Conservation (phyloP, 2,113 vertebrate species). For the Procavia capensis region DNA sequence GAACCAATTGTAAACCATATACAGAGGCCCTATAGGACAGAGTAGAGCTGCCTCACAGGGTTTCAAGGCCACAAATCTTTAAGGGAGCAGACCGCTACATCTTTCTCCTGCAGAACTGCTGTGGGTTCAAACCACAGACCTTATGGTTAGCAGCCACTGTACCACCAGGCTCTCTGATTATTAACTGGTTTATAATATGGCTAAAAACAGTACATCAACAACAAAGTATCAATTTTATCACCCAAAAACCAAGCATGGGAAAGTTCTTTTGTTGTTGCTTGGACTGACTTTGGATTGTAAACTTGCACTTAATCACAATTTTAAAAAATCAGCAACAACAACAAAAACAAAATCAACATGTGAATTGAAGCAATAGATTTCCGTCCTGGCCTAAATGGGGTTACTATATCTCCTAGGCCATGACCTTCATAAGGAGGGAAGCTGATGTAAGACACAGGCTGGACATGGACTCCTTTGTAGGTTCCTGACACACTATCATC, state of each 20-base stretch:
- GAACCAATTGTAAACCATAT: too few relatives aligned
- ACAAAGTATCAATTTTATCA: background rate
- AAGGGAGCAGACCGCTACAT: background rate
- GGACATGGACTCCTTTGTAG: background rate
- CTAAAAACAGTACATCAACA: background rate
- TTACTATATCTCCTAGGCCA: background rate
- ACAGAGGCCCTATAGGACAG: background rate
- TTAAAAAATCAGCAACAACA: too few relatives aligned
- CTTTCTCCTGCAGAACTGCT: background rate
- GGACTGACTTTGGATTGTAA: too few relatives aligned
- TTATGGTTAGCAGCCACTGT: background rate
- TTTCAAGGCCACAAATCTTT: background rate
- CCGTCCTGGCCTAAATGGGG: background rate
- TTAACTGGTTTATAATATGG: background rate
- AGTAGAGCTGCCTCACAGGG: background rate
- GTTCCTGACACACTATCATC: background rate
- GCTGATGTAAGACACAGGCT: background rate
- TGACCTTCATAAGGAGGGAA: background rate
- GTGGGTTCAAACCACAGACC: background rate
- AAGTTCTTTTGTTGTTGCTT: background rate
- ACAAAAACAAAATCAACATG: background rate
- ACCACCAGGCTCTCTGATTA: background rate
- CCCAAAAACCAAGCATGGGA: background rate
- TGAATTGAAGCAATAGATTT: constrained; percentile 4
- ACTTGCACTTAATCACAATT: too few relatives aligned